Conservation (phyloP, 2,113 vertebrate genomes). For the Peucedramus taeniatus region DNA sequence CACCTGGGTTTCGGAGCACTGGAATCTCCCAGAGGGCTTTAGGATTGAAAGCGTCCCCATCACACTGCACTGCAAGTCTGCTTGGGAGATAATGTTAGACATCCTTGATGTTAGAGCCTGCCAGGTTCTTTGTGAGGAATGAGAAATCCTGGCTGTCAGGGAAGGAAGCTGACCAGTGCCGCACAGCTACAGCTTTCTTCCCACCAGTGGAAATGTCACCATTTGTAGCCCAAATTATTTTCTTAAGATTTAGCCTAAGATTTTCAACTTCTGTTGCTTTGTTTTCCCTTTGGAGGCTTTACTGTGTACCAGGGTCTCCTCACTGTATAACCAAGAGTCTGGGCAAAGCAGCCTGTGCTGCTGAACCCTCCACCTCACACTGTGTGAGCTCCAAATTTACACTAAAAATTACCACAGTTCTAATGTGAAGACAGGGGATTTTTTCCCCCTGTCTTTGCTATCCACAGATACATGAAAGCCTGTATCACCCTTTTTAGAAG, state of each 20-base stretch:
- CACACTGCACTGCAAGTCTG: not conserved
- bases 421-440: not conserved
- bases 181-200: not conserved
- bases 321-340: not conserved
- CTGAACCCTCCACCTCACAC: not conserved
- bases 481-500: not conserved
- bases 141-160: not conserved
- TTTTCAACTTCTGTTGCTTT: not conserved
- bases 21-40: not conserved
- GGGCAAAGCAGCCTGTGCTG: not conserved
- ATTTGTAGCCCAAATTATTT: not conserved
- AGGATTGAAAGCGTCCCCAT: not conserved
- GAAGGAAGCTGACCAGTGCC: not conserved
- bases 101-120: not conserved
- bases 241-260: not conserved
- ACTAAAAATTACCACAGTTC: not conserved
- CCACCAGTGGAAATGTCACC: not conserved
- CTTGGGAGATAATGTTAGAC: rapidly evolving
- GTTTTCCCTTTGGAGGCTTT: not conserved
- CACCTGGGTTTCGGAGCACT: not conserved
- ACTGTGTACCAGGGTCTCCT: not conserved
- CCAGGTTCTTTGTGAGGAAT: not conserved
- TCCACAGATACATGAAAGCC: not conserved
- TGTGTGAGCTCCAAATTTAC: not conserved
- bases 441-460: not conserved